phyloP scores from a whole-genome alignment of 2,113 vertebrate species.

The Elaphurus davidianus region DNA sequence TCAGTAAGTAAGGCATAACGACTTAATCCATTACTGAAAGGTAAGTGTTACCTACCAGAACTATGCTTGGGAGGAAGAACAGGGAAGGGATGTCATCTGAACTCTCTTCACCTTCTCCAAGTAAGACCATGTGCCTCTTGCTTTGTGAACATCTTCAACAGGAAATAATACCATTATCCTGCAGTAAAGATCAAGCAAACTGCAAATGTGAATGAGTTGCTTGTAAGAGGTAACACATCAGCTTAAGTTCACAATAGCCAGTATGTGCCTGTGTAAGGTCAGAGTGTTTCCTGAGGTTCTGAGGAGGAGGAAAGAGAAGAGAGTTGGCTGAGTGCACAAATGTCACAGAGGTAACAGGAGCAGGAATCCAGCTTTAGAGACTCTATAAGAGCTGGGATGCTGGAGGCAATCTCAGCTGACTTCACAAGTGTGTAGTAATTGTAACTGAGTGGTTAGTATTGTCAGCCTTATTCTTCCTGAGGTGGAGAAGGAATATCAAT shows the following conservation, averaged over 20 bases:
- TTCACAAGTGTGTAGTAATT: not conserved
- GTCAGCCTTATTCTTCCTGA: not conserved
- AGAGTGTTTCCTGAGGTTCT: not conserved
- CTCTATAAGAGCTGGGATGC: not conserved
- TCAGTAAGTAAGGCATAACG: not conserved
- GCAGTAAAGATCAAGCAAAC: not conserved
- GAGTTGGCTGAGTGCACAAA: not conserved
- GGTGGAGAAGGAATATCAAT: not conserved
- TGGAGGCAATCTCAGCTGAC: not conserved
- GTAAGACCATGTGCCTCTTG: not conserved
- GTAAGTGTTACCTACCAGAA: not conserved
- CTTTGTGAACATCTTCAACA: not conserved
- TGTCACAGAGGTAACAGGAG: accelerated
- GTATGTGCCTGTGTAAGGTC: not conserved
- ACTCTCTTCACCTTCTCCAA: not conserved
- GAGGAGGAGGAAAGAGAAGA: not conserved
- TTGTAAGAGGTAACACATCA: not conserved
- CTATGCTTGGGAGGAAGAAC: not conserved
- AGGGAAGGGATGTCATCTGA: not conserved
- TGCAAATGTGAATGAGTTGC: not conserved
- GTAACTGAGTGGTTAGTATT: not conserved
- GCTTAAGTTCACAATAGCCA: not conserved
- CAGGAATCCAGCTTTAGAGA: not conserved
- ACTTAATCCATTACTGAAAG: not conserved
- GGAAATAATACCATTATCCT: not conserved